Evolutionary conservation across 2,797 vertebrate species (phyloP), one percentile per base, ranked within the genome.

Genomic region (Enteromius anoplus): DNA sequence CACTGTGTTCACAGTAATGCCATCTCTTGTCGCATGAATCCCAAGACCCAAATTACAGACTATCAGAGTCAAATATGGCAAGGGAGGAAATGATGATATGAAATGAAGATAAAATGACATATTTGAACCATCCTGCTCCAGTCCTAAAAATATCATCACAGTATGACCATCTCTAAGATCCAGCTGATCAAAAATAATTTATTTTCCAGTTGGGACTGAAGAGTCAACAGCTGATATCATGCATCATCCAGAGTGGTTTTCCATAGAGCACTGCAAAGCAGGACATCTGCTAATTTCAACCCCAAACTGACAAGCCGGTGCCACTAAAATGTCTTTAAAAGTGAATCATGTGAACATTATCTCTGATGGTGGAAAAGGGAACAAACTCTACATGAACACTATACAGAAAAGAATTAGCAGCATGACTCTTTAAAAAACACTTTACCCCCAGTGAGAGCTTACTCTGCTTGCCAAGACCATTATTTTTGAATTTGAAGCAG

Each of bases 371-470:
- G 26, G 32, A 60, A 34, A 84, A 21, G 32, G 58, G 23, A 68
- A 1, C 17, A 26, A 66, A 75, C 37, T 26, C 51, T 32, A 21
- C 26, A 12, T 17, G 4, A 21, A 49, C 11, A 66, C 26, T n/a
- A 69, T 21, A 69, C 21, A 69, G 34, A 37, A 79, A 3, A 66
- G 14, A 49, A 81, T 37, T 7, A 26, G 26, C 26, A 64, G 9
- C 17, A 37, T 53, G 42, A 42, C 8, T 37, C 11, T 40, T 40
- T 40, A 40, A 37, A 14, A 26, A n/a, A 62, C 21, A 15, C 40
- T 40, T 73, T 21, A 40, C 3, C 79, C 79, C 75, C 60, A 82
- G 29, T 55, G 79, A 40, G 64, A 64, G 62, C n/a, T 8, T 15
- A 60, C 34, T n/a, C 1, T 29, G 17, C 23, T 45, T 58, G 75